Evolutionary conservation across 2,888 invertebrate species (phyloP), one percentile per base, ranked within the genome.

Genomic region (Chydorus sphaericus): DNA sequence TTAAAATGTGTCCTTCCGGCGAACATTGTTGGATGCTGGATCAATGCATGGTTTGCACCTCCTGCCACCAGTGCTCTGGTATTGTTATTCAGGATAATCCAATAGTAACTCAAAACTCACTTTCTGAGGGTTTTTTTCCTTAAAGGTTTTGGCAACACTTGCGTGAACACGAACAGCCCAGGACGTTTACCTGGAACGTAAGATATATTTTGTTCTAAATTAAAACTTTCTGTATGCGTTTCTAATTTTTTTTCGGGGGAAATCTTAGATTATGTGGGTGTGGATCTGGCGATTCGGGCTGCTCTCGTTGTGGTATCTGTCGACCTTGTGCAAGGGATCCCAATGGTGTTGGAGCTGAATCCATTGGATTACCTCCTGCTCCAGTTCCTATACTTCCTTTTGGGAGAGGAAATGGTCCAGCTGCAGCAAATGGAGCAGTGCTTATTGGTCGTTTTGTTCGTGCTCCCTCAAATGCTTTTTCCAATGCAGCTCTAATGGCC

Each of bases 251-350:
- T n/a, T 31, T 28, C 14, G 38, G n/a, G 37, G 16, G 18, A 44
- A 6, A 29, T 66, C 66, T 33, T 62, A 92, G 91, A 66, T 83
- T 85, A 64, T 96, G 94, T 70, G 91, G 92, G 1, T 96, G 94
- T 73, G 94, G 94, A 3, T 85, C 88, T 67, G 96, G 94, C 1
- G 93, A 94, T 68, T 85, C 91, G 55, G 94, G 94, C 0, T 96
- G 94, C 67, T 80, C 83, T 1, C 82, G 85, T 60, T 97, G 97
- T 70, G 94, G 96, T 3, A 81, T 88, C 33, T 97, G 97, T 68
- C 77, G 89, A 39, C 78, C 83, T 2, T 97, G 97, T 68, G 92
- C 88, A 3, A 75, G 80, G 62, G 80, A 79, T 70, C 63, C 26
- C 60, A 64, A 53, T 59, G 63, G n/a, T n/a, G n/a, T n/a, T n/a